Conservation (phyloP, 2,797 vertebrate genomes). For the Sebastes elongatus region DNA sequence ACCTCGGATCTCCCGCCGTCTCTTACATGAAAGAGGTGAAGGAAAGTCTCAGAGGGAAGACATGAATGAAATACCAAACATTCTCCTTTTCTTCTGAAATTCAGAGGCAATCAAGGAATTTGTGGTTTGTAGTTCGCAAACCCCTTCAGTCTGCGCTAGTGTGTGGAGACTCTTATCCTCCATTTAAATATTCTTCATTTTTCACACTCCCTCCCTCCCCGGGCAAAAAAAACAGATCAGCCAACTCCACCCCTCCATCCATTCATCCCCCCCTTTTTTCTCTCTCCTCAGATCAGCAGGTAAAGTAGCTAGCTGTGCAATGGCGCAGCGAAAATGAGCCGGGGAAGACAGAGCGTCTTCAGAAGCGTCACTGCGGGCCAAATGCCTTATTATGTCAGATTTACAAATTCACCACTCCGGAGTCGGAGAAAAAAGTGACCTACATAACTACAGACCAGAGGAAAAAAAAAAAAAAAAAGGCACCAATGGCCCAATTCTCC, state of each 20-base stretch:
- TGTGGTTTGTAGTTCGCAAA: neutral
- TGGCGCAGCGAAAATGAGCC: constrained; percentile 53
- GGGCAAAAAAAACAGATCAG: constrained; percentile 35
- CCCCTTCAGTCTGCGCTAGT: neutral
- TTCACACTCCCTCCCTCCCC: constrained; percentile 3
- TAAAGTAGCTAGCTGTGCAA: constrained; percentile 42
- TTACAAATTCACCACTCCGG: constrained; percentile 82
- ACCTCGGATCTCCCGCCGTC: constrained; percentile 34
- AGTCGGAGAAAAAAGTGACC: constrained; percentile 70
- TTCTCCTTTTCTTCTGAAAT: constrained; percentile 38
- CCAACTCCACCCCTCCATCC: neutral
- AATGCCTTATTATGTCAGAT: constrained; percentile 87
- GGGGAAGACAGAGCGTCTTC: constrained; percentile 59
- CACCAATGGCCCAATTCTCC: constrained; percentile 74
- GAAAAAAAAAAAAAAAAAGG: constrained; percentile 33
- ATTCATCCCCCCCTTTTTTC: constrained; percentile 10
- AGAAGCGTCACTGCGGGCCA: constrained; percentile 82
- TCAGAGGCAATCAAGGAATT: constrained; percentile 40
- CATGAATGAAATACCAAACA: constrained; percentile 55
- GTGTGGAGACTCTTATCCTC: constrained; percentile 14
- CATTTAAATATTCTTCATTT: constrained; percentile 45
- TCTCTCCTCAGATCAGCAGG: constrained; percentile 48
- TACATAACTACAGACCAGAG: constrained; percentile 78
- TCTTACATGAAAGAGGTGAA: constrained; percentile 40
- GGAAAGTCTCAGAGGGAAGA: constrained; percentile 38